These are phyloP conservation scores for Paralichthys olivaceus DNA, from an alignment of 2,113 vertebrate genomes.

Conservation along the genomic window DNA sequence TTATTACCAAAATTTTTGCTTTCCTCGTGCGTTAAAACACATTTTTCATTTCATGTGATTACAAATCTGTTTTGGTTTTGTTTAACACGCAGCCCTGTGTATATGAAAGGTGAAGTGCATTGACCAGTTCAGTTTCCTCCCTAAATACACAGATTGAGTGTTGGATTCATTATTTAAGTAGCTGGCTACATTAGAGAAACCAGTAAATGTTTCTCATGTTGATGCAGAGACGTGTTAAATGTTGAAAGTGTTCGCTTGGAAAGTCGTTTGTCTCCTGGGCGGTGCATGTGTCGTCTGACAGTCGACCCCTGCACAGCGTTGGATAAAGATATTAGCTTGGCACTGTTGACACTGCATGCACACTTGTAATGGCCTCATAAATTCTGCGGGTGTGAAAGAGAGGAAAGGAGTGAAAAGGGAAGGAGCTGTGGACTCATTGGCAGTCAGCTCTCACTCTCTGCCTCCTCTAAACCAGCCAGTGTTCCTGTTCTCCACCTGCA, in stretches of 20 bases:
- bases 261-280: conserved; percentile 60
- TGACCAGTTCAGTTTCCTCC: conserved; percentile 25
- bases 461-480: conserved; percentile 32
- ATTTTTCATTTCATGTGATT: no score
- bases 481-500: conserved; percentile 42
- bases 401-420: conserved; percentile 50
- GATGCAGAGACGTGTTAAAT: conserved; percentile 46
- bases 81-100: neutral
- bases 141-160: neutral
- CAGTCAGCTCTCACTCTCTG: conserved; percentile 58
- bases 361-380: conserved; percentile 83
- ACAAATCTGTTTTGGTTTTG: no score
- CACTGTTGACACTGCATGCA: conserved; percentile 75
- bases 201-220: neutral
- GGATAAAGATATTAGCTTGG: conserved; percentile 77
- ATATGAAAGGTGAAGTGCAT: neutral
- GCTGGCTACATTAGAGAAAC: no score
- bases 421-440: conserved; percentile 60
- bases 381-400: conserved; percentile 72
- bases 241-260: conserved; percentile 30
- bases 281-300: conserved; percentile 45
- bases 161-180: neutral
- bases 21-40: no score
- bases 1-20: no score
- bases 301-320: conserved; percentile 37